A percentile compares a stretch with the other conserved stretches of the same genome.
phyloP scores from a whole-genome alignment of 2,888 invertebrate genomes.

The Dinocampus coccinellae region DNA sequence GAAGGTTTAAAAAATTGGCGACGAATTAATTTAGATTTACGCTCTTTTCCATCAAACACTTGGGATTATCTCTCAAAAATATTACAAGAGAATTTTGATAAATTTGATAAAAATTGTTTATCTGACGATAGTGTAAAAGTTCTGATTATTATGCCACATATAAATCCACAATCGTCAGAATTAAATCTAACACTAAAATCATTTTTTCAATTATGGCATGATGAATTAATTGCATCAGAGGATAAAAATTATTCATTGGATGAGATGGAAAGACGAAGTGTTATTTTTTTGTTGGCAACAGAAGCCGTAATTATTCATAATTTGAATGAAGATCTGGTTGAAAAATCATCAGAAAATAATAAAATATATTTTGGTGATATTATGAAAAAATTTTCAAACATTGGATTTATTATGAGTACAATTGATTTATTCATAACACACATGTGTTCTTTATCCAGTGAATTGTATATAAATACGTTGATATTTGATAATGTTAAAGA shows the following conservation, averaged over 20 bases:
- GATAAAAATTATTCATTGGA: slow-evolving; percentile 18
- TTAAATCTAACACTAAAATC: slow-evolving; percentile 48
- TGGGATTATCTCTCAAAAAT: slow-evolving; percentile 47
- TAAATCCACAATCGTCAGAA: slow-evolving; percentile 50
- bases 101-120: neutral
- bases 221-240: slow-evolving; percentile 43
- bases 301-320: slow-evolving; percentile 75
- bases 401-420: slow-evolving; percentile 52
- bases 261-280: slow-evolving; percentile 47
- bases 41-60: slow-evolving; percentile 54
- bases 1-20: slow-evolving; percentile 76
- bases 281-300: slow-evolving; percentile 73
- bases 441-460: slow-evolving; percentile 46
- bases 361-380: slow-evolving; percentile 50
- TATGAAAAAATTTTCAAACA: slow-evolving; percentile 47
- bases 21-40: slow-evolving; percentile 74
- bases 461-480: slow-evolving; percentile 51
- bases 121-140: slow-evolving; percentile 53
- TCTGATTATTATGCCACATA: slow-evolving; percentile 60
- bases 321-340: slow-evolving; percentile 70
- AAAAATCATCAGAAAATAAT: slow-evolving; percentile 63
- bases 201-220: slow-evolving; percentile 46
- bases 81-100: slow-evolving; percentile 42
- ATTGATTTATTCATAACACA: slow-evolving; percentile 57
- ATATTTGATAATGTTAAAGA: slow-evolving; percentile 53